Evolutionary conservation across 2,888 invertebrate species (phyloP), one percentile per base, ranked within the genome.

Genomic region (Drosophila nigritarsus): DNA sequence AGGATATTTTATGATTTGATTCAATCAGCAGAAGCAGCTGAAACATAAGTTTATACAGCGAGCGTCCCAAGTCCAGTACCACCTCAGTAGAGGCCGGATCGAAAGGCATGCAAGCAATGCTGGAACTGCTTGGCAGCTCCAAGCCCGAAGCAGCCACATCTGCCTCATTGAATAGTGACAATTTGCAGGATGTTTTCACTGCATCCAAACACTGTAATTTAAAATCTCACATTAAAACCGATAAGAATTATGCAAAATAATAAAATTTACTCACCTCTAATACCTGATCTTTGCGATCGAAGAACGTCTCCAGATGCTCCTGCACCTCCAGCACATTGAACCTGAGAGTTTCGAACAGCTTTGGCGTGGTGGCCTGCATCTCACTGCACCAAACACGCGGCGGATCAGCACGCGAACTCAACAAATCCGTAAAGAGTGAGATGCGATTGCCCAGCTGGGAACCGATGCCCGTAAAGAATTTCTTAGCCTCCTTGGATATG

Each of bases 251-350:
- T 3, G 4, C 2, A 7, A 7, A 13, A 1, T 45, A 13, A 0
- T 3, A 18, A 2, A 1, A 1, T 45, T 1, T 45, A 85, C 78
- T 90, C 92, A 97, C 97, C 95, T 97, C 97, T 0, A 96, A 94
- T 0, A 97, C 97, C 90, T 98, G 97, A 91, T 99, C 98, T 85
- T 97, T 96, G 70, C 97, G 95, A 92, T 99, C 98, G 83, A 98
- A 96, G 92, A 98, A 98, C 0, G 98, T 99, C 92, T 99, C 99
- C 80, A 98, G 95, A 92, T 99, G 99, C 90, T 99, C 99, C 88
- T 98, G 97, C 79, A 99, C 96, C 93, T 99, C 98, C 45, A 99
- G 94, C 89, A 98, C 96, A 77, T 97, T 97, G 92, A 97, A 98
- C 59, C 97, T 95, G 62, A 99, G 94, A 3, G 96, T 95, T 92